Evolutionary conservation across 1,140 invertebrate species (phyloP).

Genomic region (Gryllus bimaculatus): DNA sequence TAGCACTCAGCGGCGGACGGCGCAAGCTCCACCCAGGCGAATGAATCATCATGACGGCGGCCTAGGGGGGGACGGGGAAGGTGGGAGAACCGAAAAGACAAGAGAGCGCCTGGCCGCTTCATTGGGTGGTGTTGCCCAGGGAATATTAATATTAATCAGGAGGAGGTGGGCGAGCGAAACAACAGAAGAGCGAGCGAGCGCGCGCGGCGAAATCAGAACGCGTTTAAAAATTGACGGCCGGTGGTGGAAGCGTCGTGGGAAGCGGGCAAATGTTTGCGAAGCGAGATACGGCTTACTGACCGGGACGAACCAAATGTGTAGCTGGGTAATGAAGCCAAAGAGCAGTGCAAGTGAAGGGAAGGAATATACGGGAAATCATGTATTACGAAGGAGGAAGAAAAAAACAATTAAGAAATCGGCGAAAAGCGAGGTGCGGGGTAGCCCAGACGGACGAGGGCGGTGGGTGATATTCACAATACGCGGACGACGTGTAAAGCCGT

Average conservation of each 20-base stretch:
- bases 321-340: no score
- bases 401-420: background rate
- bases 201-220: no score
- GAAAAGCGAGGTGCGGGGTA: background rate
- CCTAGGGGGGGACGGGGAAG: background rate
- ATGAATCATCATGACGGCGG: background rate
- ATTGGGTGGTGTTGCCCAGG: background rate
- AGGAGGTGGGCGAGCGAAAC: background rate
- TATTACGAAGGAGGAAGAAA: background rate
- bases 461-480: no score
- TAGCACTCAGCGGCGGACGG: background rate
- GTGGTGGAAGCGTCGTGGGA: no score
- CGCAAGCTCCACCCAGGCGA: background rate
- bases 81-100: background rate
- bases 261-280: no score
- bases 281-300: no score
- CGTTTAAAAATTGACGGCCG: no score
- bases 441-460: background rate
- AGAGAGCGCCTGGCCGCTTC: background rate
- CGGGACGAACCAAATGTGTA: no score
- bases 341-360: no score
- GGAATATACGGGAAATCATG: no score
- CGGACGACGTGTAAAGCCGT: background rate
- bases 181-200: no score
- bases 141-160: conserved; percentile 2